Evolutionary conservation across 64 coral and sea anemone genomes (phyloP).

Genomic region (Pocillopora damicornis): DNA sequence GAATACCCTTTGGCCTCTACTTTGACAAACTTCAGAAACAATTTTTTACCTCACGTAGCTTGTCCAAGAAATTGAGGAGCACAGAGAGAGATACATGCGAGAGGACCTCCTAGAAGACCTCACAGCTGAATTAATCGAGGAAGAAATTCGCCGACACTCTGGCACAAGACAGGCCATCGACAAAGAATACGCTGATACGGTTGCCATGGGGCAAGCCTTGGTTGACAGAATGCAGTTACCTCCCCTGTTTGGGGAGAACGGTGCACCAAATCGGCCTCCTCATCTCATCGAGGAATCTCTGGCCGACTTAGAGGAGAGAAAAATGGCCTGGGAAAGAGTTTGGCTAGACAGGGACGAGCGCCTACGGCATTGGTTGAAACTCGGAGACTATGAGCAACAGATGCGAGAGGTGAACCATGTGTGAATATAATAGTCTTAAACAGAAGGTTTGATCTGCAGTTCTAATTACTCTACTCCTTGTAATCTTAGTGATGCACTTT

Average conservation of each 20-base stretch:
- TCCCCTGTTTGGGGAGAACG: constrained; percentile 10
- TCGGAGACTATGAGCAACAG: constrained; percentile 63
- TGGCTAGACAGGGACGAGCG: constrained; percentile 71
- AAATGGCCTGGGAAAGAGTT: constrained; percentile 58
- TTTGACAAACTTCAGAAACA: too few species aligned
- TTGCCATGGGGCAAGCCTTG: constrained; percentile 77
- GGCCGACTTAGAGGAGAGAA: constrained; percentile 57
- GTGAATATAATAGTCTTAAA: background rate
- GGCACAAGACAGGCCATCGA: constrained; percentile 73
- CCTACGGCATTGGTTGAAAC: constrained; percentile 66
- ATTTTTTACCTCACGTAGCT: constrained; percentile 36
- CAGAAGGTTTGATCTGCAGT: too few species aligned
- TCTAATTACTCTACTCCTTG: too few species aligned
- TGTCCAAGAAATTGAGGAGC: constrained; percentile 62
- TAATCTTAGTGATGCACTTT: too few species aligned
- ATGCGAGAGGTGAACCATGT: constrained; percentile 43
- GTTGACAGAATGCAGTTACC: constrained; percentile 81
- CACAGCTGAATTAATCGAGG: constrained; percentile 26
- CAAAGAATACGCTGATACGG: constrained; percentile 75
- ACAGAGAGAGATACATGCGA: constrained; percentile 41
- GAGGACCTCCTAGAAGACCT: constrained; percentile 70
- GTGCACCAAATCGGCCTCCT: constrained; percentile 28
- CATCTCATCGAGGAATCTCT: constrained; percentile 87
- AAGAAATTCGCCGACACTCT: constrained; percentile 56
- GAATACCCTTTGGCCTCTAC: too few species aligned